These are phyloP conservation scores for Andrena minutula DNA, from an alignment of 2,888 invertebrate species.

Conservation along the genomic window DNA sequence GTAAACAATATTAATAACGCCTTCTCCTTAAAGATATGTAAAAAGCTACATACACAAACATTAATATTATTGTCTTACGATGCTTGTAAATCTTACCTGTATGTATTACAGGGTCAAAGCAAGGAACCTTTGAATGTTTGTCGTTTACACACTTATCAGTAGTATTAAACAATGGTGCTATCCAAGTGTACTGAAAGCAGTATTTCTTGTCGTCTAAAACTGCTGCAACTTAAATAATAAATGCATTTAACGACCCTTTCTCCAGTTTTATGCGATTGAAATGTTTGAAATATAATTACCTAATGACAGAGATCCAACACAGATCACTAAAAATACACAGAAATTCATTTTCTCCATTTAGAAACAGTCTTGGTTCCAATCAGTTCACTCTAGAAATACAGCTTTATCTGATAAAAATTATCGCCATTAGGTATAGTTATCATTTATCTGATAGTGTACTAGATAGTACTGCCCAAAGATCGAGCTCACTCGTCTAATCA, in stretches of 20 bases:
- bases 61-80: conserved; percentile 6
- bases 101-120: conserved; percentile 58
- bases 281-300: conserved; percentile 48
- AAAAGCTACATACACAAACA: background rate
- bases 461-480: background rate
- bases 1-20: background rate
- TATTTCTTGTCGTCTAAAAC: conserved; percentile 20
- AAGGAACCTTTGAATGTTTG: conserved; percentile 49
- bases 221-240: conserved; percentile 11
- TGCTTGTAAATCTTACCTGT: conserved; percentile 53
- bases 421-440: conserved; percentile 6
- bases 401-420: conserved; percentile 63
- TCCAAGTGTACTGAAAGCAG: conserved; percentile 80
- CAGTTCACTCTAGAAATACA: background rate
- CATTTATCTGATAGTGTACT: conserved; percentile 19
- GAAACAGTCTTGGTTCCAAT: background rate
- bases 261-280: background rate
- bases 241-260: background rate
- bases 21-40: background rate
- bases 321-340: conserved; percentile 23
- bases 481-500: background rate
- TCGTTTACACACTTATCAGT: conserved; percentile 40
- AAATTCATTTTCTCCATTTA: conserved; percentile 43
- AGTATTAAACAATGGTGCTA: conserved; percentile 54
- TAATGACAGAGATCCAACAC: background rate